A percentile compares a stretch with the other conserved stretches of the same genome.
Conservation (phyloP, 2,888 invertebrate genomes). For the Cyclophora albipunctata region DNA sequence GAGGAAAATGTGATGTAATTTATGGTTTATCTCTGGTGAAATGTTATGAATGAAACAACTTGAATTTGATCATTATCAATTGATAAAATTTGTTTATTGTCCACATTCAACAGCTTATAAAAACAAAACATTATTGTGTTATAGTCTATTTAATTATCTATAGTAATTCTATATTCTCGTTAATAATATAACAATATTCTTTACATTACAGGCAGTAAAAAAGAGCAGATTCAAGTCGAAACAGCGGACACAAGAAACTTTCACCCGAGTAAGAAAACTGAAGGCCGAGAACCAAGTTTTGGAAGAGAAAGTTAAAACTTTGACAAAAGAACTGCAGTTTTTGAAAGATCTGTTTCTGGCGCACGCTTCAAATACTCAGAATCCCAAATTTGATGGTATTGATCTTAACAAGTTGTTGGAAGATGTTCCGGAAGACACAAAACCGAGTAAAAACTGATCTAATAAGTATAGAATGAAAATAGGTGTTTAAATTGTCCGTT, state of each 20-base stretch:
- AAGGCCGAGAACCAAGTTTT: slow-evolving; percentile 86
- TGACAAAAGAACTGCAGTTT: slow-evolving; percentile 87
- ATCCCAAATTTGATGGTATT: slow-evolving; percentile 72
- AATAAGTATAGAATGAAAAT: slow-evolving; percentile 6
- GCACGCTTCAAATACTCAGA: slow-evolving; percentile 80
- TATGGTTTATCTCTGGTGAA: no score
- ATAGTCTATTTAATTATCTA: no score
- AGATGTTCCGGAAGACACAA: slow-evolving; percentile 65
- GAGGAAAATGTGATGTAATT: no score
- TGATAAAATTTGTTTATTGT: no score
- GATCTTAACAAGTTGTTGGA: slow-evolving; percentile 74
- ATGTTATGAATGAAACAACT: no score
- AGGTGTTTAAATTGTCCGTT: no score
- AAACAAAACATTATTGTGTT: no score
- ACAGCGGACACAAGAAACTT: slow-evolving; percentile 84
- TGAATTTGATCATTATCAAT: no score
- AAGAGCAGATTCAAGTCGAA: slow-evolving; percentile 87
- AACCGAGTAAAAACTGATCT: slow-evolving; percentile 18
- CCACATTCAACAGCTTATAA: no score
- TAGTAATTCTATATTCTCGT: no score
- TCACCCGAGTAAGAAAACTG: slow-evolving; percentile 82
- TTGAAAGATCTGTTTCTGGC: slow-evolving; percentile 87
- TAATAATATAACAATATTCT: no score
- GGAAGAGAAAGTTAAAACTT: slow-evolving; percentile 86
- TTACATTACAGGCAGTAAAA: slow-evolving; percentile 81